A percentile compares a stretch with the other conserved stretches of the same genome.
Conservation (phyloP, 2,797 vertebrate species). For the Pseudomugil tenellus region DNA sequence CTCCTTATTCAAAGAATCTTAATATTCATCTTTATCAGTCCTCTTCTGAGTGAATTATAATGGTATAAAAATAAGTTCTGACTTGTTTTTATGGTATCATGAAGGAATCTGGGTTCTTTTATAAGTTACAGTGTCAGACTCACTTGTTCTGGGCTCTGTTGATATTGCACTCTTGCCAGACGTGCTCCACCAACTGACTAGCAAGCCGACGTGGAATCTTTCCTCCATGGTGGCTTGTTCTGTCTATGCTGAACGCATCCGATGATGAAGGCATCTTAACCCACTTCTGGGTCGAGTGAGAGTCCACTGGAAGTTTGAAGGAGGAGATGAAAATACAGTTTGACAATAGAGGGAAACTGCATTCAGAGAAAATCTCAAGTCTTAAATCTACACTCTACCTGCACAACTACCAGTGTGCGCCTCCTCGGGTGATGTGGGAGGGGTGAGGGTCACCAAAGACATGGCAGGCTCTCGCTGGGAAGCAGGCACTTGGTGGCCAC, state of each 20-base stretch:
- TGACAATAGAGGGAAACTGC: background rate
- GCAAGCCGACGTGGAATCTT: slow-evolving; percentile 93
- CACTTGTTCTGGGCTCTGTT: slow-evolving; percentile 98
- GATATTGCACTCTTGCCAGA: slow-evolving; percentile 99
- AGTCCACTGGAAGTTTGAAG: slow-evolving; percentile 85
- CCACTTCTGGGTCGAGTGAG: slow-evolving; percentile 95
- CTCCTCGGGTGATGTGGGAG: slow-evolving; percentile 98
- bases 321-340: background rate
- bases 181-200: slow-evolving; percentile 93
- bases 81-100: background rate
- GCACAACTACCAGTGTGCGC: slow-evolving; percentile 89
- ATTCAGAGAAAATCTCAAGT: background rate
- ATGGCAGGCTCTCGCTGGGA: slow-evolving; percentile 96
- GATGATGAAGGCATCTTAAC: slow-evolving; percentile 89
- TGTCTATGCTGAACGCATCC: slow-evolving; percentile 91
- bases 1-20: background rate
- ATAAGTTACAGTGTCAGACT: slow-evolving; percentile 46
- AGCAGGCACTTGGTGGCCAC: slow-evolving; percentile 96
- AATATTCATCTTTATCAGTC: background rate
- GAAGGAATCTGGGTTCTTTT: background rate
- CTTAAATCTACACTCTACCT: background rate
- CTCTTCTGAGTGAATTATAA: background rate
- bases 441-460: slow-evolving; percentile 97
- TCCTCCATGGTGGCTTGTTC: slow-evolving; percentile 94
- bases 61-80: background rate